Percentiles rank a stretch among this genome's conserved stretches.
phyloP scores from a whole-genome alignment of 2,113 vertebrate species.

The Lycaon pictus region DNA sequence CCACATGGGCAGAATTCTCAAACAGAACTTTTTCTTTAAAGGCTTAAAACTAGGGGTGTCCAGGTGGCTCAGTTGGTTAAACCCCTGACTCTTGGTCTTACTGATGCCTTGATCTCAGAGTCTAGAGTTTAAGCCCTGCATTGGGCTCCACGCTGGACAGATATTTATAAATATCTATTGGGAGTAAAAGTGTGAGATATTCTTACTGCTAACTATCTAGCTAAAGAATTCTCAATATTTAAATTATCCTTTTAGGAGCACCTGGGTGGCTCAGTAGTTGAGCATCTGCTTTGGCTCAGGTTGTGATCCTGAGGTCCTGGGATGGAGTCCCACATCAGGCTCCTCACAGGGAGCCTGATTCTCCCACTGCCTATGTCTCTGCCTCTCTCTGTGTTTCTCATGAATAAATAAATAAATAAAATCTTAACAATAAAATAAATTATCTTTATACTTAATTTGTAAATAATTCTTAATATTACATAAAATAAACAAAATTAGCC shows the following conservation, averaged over 20 bases:
- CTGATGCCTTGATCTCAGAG: not conserved
- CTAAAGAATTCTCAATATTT: not conserved
- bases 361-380: no score
- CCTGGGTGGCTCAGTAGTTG: no score
- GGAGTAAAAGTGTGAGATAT: not conserved
- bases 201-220: not conserved
- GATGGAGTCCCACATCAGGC: no score
- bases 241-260: not conserved
- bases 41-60: not conserved
- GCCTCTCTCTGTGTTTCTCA: no score
- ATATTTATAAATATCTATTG: not conserved
- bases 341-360: no score
- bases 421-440: no score
- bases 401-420: no score
- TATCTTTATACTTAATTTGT: not conserved
- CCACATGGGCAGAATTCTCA: not conserved
- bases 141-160: not conserved
- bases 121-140: not conserved
- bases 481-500: not conserved
- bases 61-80: not conserved
- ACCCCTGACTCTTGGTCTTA: not conserved
- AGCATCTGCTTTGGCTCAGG: no score
- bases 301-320: no score
- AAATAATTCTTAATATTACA: not conserved
- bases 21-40: not conserved